A percentile compares a stretch with the other conserved stretches of the same genome.
These are phyloP conservation scores for Ariolimax columbianus DNA, from an alignment of 2,888 invertebrate species.

Conservation along the genomic window DNA sequence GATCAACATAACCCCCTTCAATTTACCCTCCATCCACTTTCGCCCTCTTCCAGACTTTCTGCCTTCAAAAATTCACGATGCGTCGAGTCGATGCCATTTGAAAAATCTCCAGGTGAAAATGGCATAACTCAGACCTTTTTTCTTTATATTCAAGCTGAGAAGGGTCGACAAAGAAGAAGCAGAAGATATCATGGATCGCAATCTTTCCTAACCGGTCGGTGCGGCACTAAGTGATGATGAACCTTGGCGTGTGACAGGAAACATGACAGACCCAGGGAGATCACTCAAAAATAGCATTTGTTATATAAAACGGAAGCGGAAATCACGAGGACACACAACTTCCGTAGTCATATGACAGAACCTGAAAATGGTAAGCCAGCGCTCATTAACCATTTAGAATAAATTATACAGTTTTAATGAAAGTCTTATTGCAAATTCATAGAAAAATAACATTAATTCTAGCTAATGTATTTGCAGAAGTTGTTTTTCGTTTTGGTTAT, in stretches of 20 bases:
- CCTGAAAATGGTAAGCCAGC: constrained; percentile 22
- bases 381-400: not conserved
- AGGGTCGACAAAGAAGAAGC: too few relatives aligned
- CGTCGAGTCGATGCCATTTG: too few relatives aligned
- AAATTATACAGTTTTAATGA: not conserved
- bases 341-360: constrained; percentile 47
- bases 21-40: too few relatives aligned
- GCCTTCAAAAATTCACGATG: too few relatives aligned
- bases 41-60: too few relatives aligned
- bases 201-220: too few relatives aligned
- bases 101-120: too few relatives aligned
- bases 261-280: not conserved
- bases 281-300: not conserved
- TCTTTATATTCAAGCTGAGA: too few relatives aligned
- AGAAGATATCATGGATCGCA: too few relatives aligned
- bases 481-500: not conserved
- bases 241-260: not conserved
- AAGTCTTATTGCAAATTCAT: not conserved
- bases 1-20: too few relatives aligned
- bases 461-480: not conserved
- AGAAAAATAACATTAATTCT: not conserved
- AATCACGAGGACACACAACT: constrained; percentile 42
- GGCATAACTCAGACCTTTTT: too few relatives aligned
- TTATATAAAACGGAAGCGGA: constrained; percentile 14
- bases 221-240: too few relatives aligned